Conservation (phyloP, 2,113 vertebrate species). For the Phaethornis superciliosus region DNA sequence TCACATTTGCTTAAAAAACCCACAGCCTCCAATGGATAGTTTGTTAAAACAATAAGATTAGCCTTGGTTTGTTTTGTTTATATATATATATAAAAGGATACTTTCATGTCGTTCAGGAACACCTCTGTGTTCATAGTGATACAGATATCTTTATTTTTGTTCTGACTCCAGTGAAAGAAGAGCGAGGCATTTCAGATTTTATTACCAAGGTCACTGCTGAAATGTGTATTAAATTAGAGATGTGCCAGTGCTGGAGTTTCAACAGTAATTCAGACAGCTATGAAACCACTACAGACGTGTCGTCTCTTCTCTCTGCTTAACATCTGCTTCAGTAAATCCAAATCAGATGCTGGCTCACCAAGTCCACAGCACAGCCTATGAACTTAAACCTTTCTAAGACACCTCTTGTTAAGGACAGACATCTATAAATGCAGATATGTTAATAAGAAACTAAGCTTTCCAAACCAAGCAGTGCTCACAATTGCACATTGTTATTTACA, state of each 20-base stretch:
- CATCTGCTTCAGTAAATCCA: conserved; percentile 21
- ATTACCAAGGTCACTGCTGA: background rate
- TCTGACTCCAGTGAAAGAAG: conserved; percentile 21
- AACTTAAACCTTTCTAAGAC: background rate
- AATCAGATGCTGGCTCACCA: background rate
- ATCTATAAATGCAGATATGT: background rate
- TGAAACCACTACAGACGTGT: background rate
- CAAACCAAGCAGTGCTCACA: background rate
- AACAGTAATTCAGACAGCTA: conserved; percentile 36
- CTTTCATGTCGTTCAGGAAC: background rate
- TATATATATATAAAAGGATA: background rate
- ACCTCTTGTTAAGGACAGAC: background rate
- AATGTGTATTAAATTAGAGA: conserved; percentile 29
- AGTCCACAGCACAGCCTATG: background rate
- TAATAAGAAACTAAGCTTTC: background rate
- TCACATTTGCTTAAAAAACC: background rate
- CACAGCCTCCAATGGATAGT: background rate
- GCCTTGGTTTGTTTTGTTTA: background rate
- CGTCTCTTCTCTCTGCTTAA: background rate
- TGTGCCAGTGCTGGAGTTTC: background rate
- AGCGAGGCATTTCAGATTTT: conserved; percentile 29
- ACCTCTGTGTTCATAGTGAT: background rate
- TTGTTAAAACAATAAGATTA: background rate
- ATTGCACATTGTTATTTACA: background rate
- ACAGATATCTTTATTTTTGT: background rate